A percentile compares a stretch with the other conserved stretches of the same genome.
phyloP scores from a whole-genome alignment of 1,140 invertebrate species.

The Lepidurus apus region DNA sequence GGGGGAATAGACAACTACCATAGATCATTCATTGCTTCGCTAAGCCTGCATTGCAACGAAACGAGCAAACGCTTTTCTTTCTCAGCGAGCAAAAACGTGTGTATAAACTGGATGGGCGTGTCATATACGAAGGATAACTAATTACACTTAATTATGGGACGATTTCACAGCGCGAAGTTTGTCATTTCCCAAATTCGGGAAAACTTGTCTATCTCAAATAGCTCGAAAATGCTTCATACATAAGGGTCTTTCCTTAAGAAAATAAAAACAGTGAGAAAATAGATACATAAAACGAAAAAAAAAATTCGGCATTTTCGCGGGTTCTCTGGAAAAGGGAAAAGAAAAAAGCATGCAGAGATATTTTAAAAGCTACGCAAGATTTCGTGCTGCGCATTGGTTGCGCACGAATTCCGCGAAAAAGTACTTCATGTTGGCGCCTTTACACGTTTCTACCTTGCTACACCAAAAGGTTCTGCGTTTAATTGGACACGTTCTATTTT shows the following conservation, averaged over 20 bases:
- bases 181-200: not conserved
- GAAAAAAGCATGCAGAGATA: not conserved
- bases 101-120: not conserved
- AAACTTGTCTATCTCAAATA: not conserved
- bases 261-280: not conserved
- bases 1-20: not conserved
- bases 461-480: not conserved
- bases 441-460: not conserved
- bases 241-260: not conserved
- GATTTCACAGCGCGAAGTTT: not conserved
- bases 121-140: not conserved
- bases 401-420: conserved; percentile 5
- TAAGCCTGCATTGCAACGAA: not conserved
- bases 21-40: not conserved
- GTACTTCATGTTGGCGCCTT: not conserved
- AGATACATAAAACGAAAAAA: not conserved
- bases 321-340: not conserved
- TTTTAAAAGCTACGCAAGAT: not conserved
- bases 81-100: not conserved
- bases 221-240: not conserved
- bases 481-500: not conserved
- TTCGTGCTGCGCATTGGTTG: not conserved
- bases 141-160: conserved; percentile 6
- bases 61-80: not conserved
- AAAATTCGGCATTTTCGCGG: not conserved